Percentiles rank a stretch among this genome's conserved stretches.
Evolutionary conservation across 2,797 vertebrate species (phyloP).

Genomic region (Halcyon badia): DNA sequence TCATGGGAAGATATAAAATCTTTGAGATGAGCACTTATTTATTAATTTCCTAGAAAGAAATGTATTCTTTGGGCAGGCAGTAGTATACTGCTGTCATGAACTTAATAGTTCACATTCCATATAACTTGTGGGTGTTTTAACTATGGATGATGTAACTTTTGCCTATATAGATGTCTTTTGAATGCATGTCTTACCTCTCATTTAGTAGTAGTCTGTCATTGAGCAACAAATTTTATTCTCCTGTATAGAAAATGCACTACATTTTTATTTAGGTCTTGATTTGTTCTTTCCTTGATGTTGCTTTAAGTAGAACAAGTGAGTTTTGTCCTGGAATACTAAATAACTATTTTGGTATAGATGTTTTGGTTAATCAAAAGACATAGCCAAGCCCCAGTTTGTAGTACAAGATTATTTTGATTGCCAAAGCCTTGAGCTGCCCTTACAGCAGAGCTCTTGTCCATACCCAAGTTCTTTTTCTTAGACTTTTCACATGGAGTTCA

Average conservation of each 20-base stretch:
- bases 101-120: not conserved
- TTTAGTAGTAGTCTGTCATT: not conserved
- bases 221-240: not conserved
- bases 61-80: not conserved
- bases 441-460: not conserved
- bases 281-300: not conserved
- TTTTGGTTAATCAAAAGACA: not conserved
- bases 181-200: not conserved
- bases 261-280: not conserved
- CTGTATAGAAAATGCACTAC: not conserved
- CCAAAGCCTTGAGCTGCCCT: not conserved
- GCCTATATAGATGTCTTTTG: not conserved
- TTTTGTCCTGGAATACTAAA: not conserved
- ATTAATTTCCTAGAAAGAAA: not conserved
- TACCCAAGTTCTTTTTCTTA: not conserved
- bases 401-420: not conserved
- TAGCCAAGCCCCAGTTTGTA: not conserved
- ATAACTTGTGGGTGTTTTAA: not conserved
- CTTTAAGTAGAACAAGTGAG: not conserved
- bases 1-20: not conserved
- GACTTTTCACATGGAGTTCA: accelerated
- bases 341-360: not conserved
- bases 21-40: not conserved
- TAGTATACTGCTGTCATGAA: not conserved
- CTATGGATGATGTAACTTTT: not conserved